phyloP scores from a whole-genome alignment of 2,888 invertebrate genomes.

The Plebejus melissa region DNA sequence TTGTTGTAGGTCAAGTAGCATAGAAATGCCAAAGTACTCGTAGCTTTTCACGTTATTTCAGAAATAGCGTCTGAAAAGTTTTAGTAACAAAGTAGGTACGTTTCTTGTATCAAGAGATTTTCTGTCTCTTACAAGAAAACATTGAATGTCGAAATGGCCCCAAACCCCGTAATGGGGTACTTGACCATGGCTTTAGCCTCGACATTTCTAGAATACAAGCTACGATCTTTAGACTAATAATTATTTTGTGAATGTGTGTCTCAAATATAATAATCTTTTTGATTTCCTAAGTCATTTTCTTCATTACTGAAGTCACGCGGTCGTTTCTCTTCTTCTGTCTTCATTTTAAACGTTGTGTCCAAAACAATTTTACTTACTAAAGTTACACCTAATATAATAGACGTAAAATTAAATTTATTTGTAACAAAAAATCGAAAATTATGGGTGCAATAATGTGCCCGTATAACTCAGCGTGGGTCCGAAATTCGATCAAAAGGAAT shows the following conservation, averaged over 20 bases:
- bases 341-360: not conserved
- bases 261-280: not conserved
- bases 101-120: too few relatives aligned
- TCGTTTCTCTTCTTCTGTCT: not conserved
- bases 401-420: conserved; percentile 20
- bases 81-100: too few relatives aligned
- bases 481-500: conserved; percentile 75
- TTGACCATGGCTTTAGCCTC: too few relatives aligned
- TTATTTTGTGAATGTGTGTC: too few relatives aligned
- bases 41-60: too few relatives aligned
- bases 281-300: not conserved
- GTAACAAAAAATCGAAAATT: conserved; percentile 57
- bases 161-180: too few relatives aligned
- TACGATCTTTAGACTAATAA: too few relatives aligned
- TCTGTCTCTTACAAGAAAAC: too few relatives aligned
- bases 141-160: too few relatives aligned
- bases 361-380: not conserved
- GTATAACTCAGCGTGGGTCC: conserved; percentile 75
- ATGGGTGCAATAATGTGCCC: conserved; percentile 72
- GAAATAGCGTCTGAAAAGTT: too few relatives aligned
- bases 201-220: too few relatives aligned
- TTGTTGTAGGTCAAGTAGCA: not conserved
- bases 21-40: too few relatives aligned
- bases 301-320: not conserved
- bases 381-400: conserved; percentile 6